These are phyloP conservation scores for Pachycephala philippinensis DNA, from an alignment of 2,113 vertebrate genomes.

Conservation along the genomic window DNA sequence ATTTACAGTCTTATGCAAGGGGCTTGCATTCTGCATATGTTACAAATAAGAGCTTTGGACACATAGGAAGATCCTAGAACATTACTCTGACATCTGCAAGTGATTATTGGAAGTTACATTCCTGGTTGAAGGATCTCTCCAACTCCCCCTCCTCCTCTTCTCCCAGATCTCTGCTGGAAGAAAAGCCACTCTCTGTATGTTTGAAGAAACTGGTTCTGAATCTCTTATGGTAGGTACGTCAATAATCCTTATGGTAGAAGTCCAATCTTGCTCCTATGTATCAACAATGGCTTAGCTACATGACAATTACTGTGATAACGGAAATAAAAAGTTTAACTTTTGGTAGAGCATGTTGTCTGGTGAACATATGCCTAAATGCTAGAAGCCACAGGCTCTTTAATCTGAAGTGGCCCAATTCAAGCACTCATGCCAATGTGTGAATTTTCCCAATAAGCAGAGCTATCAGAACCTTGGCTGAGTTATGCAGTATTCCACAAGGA, in stretches of 20 bases:
- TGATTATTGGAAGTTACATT: conserved; percentile 28
- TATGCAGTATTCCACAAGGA: neutral
- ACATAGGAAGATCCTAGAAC: conserved; percentile 11
- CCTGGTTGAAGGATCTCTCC: neutral
- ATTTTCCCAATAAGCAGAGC: neutral
- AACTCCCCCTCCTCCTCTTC: neutral
- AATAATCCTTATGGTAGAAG: neutral
- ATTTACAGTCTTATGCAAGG: conserved; percentile 1
- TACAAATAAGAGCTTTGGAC: conserved; percentile 24
- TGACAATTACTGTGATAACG: neutral
- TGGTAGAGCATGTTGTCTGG: neutral
- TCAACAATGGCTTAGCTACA: neutral
- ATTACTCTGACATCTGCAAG: conserved; percentile 21
- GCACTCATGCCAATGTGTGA: neutral
- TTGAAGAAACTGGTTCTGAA: neutral
- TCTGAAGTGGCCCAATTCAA: neutral
- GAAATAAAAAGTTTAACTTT: neutral
- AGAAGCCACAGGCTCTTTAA: neutral
- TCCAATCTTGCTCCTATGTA: neutral
- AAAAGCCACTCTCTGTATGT: neutral
- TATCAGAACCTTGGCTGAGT: neutral
- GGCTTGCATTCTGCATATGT: neutral
- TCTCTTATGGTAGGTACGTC: neutral
- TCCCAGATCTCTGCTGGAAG: neutral
- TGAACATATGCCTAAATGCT: neutral